A percentile compares a stretch with the other conserved stretches of the same genome.
These are phyloP conservation scores for Neotoma lepida DNA, from an alignment of 2,113 vertebrate species.

Conservation along the genomic window DNA sequence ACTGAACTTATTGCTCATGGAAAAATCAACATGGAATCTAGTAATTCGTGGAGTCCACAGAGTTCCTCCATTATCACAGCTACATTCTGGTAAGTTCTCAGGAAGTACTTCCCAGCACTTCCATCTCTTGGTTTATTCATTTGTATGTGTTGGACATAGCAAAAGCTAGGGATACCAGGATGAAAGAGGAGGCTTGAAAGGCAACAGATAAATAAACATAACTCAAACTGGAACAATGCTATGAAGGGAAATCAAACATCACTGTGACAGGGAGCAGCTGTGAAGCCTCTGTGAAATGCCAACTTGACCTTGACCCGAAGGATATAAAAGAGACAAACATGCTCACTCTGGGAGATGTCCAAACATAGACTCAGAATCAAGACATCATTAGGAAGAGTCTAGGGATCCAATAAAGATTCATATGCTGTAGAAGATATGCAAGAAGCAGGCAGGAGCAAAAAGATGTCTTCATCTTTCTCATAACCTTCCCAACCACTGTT, in stretches of 20 bases:
- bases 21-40: slow-evolving; percentile 36
- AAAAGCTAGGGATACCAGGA: not conserved
- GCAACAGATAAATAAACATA: not conserved
- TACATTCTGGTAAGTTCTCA: not conserved
- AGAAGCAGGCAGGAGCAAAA: not conserved
- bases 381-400: not conserved
- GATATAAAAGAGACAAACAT: not conserved
- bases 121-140: not conserved
- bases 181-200: not conserved
- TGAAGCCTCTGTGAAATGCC: not conserved
- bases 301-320: not conserved
- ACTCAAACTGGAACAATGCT: not conserved
- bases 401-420: not conserved
- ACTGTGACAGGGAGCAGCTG: not conserved
- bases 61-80: not conserved
- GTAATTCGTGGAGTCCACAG: not conserved
- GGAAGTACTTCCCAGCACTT: not conserved
- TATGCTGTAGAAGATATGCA: not conserved
- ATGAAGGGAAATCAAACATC: not conserved
- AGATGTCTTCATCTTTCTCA: not conserved
- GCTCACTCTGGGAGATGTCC: not conserved
- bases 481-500: not conserved
- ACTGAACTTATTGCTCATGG: not conserved
- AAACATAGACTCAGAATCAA: not conserved
- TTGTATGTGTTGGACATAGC: not conserved